Evolutionary conservation across 2,113 vertebrate genomes (phyloP).

Genomic region (Dipodomys spectabilis): DNA sequence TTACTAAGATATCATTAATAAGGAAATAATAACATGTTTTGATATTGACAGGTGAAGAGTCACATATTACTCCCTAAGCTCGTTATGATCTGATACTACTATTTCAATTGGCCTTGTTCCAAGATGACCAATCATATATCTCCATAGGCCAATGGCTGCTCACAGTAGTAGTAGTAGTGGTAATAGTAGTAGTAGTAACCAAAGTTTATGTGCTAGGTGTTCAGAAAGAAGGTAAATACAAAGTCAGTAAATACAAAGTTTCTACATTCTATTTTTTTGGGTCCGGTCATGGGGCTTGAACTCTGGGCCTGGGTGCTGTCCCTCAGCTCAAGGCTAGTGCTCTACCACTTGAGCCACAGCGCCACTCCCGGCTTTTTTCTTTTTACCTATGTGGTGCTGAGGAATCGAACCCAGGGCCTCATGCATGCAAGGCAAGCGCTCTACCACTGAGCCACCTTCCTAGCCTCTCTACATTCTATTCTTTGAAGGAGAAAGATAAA

Average conservation of each 20-base stretch:
- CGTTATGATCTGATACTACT: background rate
- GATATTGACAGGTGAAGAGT: background rate
- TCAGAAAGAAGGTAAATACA: background rate
- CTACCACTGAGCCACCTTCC: no score
- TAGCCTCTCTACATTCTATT: background rate
- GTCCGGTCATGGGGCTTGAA: no score
- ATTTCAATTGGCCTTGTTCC: background rate
- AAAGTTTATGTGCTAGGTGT: background rate
- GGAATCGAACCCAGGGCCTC: no score
- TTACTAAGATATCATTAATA: conserved; percentile 41
- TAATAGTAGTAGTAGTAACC: background rate
- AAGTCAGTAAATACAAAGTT: background rate
- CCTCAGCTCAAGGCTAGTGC: no score
- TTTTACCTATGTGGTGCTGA: no score
- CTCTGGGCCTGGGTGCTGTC: no score
- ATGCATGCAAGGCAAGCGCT: no score
- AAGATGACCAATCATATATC: background rate
- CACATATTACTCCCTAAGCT: background rate
- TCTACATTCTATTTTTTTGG: background rate
- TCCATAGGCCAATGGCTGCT: background rate
- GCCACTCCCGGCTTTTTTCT: no score
- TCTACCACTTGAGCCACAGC: no score
- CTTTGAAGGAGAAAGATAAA: conserved; percentile 14
- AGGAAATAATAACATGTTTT: background rate
- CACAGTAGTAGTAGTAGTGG: no score